These are phyloP conservation scores for Phainopepla nitens DNA, from an alignment of 2,113 vertebrate species.

Conservation along the genomic window DNA sequence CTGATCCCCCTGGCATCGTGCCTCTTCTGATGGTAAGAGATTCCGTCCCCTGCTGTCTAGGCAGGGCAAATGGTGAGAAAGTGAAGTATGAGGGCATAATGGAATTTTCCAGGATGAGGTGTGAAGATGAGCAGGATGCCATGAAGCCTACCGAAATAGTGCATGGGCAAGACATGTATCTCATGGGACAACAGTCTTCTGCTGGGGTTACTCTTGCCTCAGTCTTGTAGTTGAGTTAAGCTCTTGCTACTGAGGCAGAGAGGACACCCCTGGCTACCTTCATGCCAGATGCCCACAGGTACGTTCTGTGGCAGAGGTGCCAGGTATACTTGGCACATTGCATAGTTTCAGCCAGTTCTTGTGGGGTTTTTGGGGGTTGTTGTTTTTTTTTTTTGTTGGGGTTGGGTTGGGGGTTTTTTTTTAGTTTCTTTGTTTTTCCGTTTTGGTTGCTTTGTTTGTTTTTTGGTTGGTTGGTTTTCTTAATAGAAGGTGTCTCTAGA, in stretches of 20 bases:
- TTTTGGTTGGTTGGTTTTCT: not conserved
- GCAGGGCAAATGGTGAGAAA: not conserved
- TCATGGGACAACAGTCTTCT: not conserved
- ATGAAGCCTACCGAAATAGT: not conserved
- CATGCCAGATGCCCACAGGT: not conserved
- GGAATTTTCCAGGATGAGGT: not conserved
- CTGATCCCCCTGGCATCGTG: not conserved
- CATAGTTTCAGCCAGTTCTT: not conserved
- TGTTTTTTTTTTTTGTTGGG: not conserved
- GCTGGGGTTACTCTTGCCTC: not conserved
- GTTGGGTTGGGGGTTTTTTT: not conserved
- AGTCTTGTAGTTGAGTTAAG: fast-evolving
- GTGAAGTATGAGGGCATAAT: not conserved
- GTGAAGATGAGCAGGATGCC: not conserved
- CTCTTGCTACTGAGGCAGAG: not conserved
- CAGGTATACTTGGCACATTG: not conserved
- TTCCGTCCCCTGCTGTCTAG: not conserved
- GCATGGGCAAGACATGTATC: fast-evolving
- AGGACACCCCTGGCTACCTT: not conserved
- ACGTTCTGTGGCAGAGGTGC: not conserved
- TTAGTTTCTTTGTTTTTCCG: not conserved
- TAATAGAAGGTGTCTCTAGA: not conserved
- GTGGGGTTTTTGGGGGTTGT: fast-evolving
- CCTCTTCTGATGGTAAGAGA: not conserved
- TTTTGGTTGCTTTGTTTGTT: not conserved